phyloP scores from a whole-genome alignment of 2,888 invertebrate genomes.

The Loripinus fragilis region DNA sequence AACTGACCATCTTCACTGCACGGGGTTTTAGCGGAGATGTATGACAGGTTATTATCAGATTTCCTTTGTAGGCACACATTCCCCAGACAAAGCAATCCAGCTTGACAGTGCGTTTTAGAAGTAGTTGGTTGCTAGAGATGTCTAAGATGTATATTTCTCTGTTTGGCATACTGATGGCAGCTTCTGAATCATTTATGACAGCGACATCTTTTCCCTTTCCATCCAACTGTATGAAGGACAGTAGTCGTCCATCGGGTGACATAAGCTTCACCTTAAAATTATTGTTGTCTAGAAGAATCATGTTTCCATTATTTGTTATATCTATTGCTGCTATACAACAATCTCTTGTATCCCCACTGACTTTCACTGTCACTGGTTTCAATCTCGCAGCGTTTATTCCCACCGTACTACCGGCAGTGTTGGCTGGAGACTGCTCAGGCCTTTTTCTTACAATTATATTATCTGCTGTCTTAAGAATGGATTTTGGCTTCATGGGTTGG shows the following conservation, averaged over 20 bases:
- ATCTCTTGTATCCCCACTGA: neutral
- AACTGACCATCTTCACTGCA: neutral
- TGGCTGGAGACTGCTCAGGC: too few species aligned
- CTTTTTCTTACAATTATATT: too few species aligned
- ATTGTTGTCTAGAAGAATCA: neutral
- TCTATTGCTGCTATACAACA: neutral
- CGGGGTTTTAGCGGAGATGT: neutral
- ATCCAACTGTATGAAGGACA: neutral
- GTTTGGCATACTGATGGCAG: neutral
- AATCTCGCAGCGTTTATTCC: too few species aligned
- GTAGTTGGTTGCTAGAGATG: neutral
- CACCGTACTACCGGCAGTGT: too few species aligned
- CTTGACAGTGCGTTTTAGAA: neutral
- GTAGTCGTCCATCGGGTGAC: neutral
- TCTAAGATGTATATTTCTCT: neutral
- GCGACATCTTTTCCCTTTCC: neutral
- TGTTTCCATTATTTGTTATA: neutral
- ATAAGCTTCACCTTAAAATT: neutral
- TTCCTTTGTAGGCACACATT: neutral
- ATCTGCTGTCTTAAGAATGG: too few species aligned
- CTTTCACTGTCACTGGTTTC: neutral
- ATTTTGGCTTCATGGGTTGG: too few species aligned
- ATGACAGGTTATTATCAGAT: neutral
- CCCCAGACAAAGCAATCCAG: neutral
- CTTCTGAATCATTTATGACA: neutral